These are phyloP conservation scores for Amblyteles armatorius DNA, from an alignment of 2,888 invertebrate genomes.

Conservation along the genomic window DNA sequence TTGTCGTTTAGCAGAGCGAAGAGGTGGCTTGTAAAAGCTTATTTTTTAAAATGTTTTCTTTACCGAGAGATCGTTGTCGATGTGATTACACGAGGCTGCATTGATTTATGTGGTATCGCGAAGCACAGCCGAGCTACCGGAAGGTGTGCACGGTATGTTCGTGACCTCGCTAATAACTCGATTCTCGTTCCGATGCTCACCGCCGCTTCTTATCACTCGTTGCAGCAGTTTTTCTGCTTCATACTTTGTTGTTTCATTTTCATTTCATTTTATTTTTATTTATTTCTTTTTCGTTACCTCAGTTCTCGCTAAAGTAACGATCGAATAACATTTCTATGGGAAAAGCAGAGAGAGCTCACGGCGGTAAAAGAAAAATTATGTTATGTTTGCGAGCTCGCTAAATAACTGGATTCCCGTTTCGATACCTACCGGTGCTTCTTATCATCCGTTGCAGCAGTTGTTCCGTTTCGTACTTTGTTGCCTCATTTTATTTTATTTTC, in stretches of 20 bases:
- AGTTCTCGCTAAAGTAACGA: not conserved
- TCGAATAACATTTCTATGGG: not conserved
- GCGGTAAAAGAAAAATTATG: not conserved
- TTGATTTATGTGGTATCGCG: slow-evolving; percentile 35
- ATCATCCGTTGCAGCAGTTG: not conserved
- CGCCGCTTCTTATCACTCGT: not conserved
- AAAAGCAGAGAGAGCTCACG: not conserved
- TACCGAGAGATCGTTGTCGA: slow-evolving; percentile 51
- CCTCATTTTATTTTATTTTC: no score
- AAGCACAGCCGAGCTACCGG: not conserved
- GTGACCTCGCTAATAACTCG: slow-evolving; percentile 45
- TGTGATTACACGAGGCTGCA: slow-evolving; percentile 53
- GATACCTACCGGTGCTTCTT: not conserved
- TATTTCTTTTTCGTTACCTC: not conserved
- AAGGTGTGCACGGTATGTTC: slow-evolving; percentile 18
- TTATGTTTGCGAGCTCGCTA: slow-evolving; percentile 38
- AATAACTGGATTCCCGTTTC: slow-evolving; percentile 16
- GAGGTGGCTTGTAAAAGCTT: not conserved
- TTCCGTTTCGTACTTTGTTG: not conserved
- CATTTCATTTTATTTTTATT: no score
- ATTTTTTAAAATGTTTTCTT: slow-evolving; percentile 21
- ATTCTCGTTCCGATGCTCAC: slow-evolving; percentile 13
- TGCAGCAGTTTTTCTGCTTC: not conserved
- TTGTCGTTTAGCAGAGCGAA: not conserved
- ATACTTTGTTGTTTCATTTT: not conserved